Percentiles rank a stretch among this genome's conserved stretches.
Evolutionary conservation across 2,888 invertebrate genomes (phyloP).

Genomic region (Autographa gamma): DNA sequence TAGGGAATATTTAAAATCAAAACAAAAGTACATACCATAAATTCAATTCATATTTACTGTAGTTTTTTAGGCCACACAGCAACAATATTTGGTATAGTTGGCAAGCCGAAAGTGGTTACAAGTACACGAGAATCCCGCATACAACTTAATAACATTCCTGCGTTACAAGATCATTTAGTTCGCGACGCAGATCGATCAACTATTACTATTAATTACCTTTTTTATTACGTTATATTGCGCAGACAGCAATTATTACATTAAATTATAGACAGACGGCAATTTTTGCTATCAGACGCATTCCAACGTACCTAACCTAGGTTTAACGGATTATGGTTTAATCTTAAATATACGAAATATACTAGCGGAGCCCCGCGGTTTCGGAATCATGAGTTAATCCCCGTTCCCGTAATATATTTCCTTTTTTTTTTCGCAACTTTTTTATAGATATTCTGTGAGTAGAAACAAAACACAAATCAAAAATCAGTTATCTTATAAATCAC

Average conservation of each 20-base stretch:
- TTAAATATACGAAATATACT: not conserved
- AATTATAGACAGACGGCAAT: not conserved
- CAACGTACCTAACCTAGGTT: not conserved
- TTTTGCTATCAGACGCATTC: constrained; percentile 1
- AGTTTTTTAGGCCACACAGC: not conserved
- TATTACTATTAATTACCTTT: constrained; percentile 3
- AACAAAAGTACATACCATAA: too few species aligned
- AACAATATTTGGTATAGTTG: not conserved
- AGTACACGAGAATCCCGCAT: not conserved
- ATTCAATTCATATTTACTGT: not conserved
- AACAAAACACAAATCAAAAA: too few species aligned
- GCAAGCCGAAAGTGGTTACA: not conserved
- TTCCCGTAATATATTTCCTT: too few species aligned
- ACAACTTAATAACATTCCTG: not conserved
- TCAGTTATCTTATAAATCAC: too few species aligned
- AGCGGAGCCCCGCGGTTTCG: too few species aligned
- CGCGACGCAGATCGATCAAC: not conserved
- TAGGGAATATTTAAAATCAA: too few species aligned
- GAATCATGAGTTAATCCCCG: too few species aligned
- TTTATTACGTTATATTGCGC: constrained; percentile 4
- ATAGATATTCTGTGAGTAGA: too few species aligned
- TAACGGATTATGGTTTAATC: not conserved
- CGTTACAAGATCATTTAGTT: constrained; percentile 1
- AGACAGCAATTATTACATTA: constrained; percentile 2
- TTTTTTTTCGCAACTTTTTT: too few species aligned